A percentile compares a stretch with the other conserved stretches of the same genome.
phyloP scores from a whole-genome alignment of 2,797 vertebrate species.

The Sebastes iracundus region DNA sequence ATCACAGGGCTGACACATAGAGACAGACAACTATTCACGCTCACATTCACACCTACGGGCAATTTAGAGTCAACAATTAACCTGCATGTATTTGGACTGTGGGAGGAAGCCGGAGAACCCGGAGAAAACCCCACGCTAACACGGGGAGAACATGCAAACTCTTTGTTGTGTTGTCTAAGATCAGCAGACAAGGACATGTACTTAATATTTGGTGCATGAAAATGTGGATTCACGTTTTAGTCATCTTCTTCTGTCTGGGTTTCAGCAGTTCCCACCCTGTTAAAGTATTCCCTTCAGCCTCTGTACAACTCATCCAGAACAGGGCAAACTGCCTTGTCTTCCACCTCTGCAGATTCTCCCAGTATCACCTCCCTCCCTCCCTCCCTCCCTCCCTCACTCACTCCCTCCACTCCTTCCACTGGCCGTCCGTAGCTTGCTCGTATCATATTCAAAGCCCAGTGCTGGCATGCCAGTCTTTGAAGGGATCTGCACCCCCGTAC shows the following conservation, averaged over 20 bases:
- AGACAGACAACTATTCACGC: no score
- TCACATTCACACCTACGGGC: no score
- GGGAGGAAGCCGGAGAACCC: no score
- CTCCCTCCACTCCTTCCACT: neutral
- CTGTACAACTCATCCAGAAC: conserved; percentile 21
- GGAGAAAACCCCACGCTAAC: no score
- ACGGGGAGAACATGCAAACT: no score
- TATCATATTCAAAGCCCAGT: conserved; percentile 46
- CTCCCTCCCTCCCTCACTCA: neutral
- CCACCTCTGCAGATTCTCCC: conserved; percentile 21
- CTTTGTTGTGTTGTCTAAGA: neutral
- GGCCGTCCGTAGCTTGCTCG: conserved; percentile 2
- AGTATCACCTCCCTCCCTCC: neutral
- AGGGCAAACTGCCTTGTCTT: conserved; percentile 27
- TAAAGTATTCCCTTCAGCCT: conserved; percentile 9
- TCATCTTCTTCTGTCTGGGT: conserved; percentile 3
- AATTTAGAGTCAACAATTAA: no score
- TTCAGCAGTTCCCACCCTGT: neutral
- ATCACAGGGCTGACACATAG: no score
- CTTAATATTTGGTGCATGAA: neutral
- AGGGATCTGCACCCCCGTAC: conserved; percentile 13
- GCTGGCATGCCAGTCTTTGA: conserved; percentile 35
- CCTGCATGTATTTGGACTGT: no score
- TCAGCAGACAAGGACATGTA: neutral
- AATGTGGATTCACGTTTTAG: neutral